phyloP scores from a whole-genome alignment of 2,797 vertebrate species.

The Manis crassicaudata region DNA sequence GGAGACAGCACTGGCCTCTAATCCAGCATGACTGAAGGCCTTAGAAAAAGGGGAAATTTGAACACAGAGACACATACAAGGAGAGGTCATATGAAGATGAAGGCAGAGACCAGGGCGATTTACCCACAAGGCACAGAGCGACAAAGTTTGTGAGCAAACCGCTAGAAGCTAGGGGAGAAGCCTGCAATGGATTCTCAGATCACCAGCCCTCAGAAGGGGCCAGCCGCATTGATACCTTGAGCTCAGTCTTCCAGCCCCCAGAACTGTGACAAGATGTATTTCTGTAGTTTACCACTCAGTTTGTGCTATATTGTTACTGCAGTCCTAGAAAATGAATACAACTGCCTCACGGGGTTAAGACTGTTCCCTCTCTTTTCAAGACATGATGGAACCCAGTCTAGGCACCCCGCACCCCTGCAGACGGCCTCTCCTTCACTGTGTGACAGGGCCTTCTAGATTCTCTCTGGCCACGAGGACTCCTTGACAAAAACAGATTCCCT shows the following conservation, averaged over 20 bases:
- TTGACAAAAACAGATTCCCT: not conserved
- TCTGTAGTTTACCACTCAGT: not conserved
- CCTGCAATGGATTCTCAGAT: not conserved
- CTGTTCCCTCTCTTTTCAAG: not conserved
- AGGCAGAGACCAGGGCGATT: not conserved
- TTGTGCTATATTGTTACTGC: not conserved
- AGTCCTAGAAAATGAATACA: not conserved
- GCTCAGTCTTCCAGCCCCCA: not conserved
- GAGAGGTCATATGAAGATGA: not conserved
- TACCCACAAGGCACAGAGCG: not conserved
- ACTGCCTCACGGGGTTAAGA: not conserved
- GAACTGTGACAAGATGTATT: not conserved
- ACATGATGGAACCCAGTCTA: not conserved
- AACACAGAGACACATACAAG: not conserved
- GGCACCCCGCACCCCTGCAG: fast-evolving
- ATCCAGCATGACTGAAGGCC: not conserved
- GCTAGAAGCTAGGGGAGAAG: not conserved
- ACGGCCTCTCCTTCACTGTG: not conserved
- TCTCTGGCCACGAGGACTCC: not conserved
- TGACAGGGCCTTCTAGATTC: not conserved
- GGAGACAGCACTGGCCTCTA: not conserved
- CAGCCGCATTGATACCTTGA: not conserved
- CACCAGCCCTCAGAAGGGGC: not conserved
- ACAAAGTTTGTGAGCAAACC: not conserved
- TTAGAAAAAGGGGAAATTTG: not conserved